Evolutionary conservation across 2,113 vertebrate genomes (phyloP), one percentile per base, ranked within the genome.

Genomic region (Indicator indicator): DNA sequence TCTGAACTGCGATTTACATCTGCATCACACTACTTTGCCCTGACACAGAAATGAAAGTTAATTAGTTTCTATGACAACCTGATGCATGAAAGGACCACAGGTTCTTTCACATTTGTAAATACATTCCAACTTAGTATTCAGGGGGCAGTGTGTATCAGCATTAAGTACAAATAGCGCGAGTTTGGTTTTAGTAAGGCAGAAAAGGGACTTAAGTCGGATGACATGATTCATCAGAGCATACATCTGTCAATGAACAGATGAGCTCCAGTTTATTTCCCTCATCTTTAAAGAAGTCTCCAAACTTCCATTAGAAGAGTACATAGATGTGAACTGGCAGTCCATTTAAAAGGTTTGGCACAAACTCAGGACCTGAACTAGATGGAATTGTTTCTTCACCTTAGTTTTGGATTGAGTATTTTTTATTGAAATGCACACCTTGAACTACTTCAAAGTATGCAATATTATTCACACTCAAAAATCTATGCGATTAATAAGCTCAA

Each of bases 21-120:
- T 96, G 90, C 86, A 95, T 96, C 91, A 83, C 79, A 92, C 88
- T 94, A 95, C 94, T 97, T 97, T 97, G 92, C 88, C 90, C 96
- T 97, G 96, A 97, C 96, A 97, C 73, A 97, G 93, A 97, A 98
- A 98, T 97, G 96, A 97, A 97, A 98, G 95, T 98, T 98, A 98
- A 98, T 97, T 97, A 97, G 97, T 98, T 97, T 98, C 97, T 98
- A 98, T 97, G 96, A 97, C 78, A 96, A 98, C 97, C 95, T 96
- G 91, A 95, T 97, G 97, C 97, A 97, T 97, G 95, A 98, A 97
- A 97, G 95, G 93, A 97, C 94, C 85, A 93, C 86, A 95, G 95
- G 89, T 97, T 97, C 96, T 96, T 97, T 97, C 94, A 96, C 91
- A 88, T 97, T 97, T 95, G 94, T 96, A 98, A 98, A 97, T 97